Evolutionary conservation across 2,888 invertebrate genomes (phyloP), one percentile per base, ranked within the genome.

Genomic region (Nomada hirtipes): DNA sequence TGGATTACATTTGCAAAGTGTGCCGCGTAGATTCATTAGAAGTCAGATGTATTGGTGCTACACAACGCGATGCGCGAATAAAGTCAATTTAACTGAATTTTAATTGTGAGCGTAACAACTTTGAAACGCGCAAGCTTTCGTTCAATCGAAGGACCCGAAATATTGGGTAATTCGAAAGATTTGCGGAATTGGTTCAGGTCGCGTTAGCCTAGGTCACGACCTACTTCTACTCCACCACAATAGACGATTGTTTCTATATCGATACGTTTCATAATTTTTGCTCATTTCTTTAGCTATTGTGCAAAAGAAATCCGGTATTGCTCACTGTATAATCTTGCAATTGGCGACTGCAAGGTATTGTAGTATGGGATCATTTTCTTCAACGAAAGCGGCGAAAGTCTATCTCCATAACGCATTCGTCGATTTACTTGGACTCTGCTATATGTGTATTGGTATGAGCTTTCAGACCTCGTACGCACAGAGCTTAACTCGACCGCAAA

Each of bases 141-240:
- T 63, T 52, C 71, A 79, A 83, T 85, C 82, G 53, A 20, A n/a
- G 65, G 79, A 77, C 71, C 71, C 71, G 69, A 65, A 73, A 59
- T 15, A 23, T 23, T 64, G 36, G 52, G 15, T 23, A 77, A 47
- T 69, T 67, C 72, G 42, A 68, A 72, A 79, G 68, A 81, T 83
- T 84, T 79, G 79, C 69, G 78, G 85, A 90, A 90, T 89, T 86
- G 85, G 86, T 82, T 60, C 86, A 79, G 75, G 76, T 88, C 86
- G 79, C 71, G 75, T 76, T 78, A 85, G 87, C 86, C 36, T 91
- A 71, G 90, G 90, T 90, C 90, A 80, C 68, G 90, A 90, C 89
- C 91, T 63, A 91, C 76, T 90, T 91, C 76, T 61, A 60, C 23
- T 20, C 64, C 44, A 61, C 75, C 64, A 72, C 72, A 53, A 29